phyloP scores from a whole-genome alignment of 2,888 invertebrate genomes.

The Drosophila austrosaltans region DNA sequence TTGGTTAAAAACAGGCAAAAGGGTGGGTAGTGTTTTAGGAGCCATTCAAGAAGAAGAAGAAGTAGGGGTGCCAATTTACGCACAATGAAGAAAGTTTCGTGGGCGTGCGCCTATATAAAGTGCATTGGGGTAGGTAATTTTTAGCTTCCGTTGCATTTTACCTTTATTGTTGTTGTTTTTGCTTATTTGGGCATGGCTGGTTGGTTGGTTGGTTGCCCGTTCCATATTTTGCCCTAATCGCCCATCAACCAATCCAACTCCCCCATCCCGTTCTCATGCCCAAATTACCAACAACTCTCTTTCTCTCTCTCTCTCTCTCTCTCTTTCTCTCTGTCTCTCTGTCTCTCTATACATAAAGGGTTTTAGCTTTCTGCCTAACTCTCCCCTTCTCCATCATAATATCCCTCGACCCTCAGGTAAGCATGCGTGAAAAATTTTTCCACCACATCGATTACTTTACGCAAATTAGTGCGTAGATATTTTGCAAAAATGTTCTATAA shows the following conservation, averaged over 20 bases:
- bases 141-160: constrained; percentile 56
- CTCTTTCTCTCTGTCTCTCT: neutral
- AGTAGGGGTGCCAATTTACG: constrained; percentile 63
- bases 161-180: constrained; percentile 25
- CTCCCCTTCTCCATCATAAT: too few relatives aligned
- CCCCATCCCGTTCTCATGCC: neutral
- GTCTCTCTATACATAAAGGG: neutral
- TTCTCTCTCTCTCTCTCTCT: neutral
- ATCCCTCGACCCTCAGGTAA: constrained; percentile 56
- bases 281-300: constrained; percentile 3
- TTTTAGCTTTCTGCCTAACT: constrained; percentile 6
- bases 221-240: neutral
- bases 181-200: constrained; percentile 49
- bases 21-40: neutral
- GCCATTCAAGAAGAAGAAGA: neutral
- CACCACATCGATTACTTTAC: constrained; percentile 80
- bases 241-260: neutral
- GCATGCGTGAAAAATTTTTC: constrained; percentile 77
- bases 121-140: constrained; percentile 54
- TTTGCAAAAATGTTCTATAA: constrained; percentile 80
- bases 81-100: constrained; percentile 58
- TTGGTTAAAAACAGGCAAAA: neutral
- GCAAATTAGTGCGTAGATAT: constrained; percentile 80
- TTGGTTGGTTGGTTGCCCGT: constrained; percentile 23
- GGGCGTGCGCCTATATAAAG: constrained; percentile 32